A percentile compares a stretch with the other conserved stretches of the same genome.
phyloP scores from a whole-genome alignment of 2,888 invertebrate genomes.

The Priocnemis perturbator region DNA sequence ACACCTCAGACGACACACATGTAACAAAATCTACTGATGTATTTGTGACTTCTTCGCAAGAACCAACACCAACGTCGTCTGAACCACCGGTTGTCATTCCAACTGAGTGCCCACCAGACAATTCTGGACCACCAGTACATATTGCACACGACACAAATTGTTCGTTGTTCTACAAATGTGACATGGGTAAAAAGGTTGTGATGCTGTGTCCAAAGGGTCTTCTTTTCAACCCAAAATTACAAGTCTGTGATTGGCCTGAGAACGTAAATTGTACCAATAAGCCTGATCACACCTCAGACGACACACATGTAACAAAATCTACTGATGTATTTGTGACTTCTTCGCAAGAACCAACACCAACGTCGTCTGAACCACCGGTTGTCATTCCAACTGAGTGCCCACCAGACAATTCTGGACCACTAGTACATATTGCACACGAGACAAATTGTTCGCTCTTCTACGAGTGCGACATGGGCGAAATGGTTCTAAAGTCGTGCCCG shows the following conservation, averaged over 20 bases:
- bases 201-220: conserved; percentile 19
- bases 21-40: neutral
- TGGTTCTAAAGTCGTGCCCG: conserved; percentile 43
- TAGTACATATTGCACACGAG: conserved; percentile 36
- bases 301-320: conserved; percentile 24
- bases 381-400: neutral
- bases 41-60: neutral
- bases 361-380: too few species aligned
- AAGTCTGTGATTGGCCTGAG: conserved; percentile 29
- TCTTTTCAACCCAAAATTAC: conserved; percentile 42
- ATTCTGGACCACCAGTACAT: conserved; percentile 25
- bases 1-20: too few species aligned
- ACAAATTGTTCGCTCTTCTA: conserved; percentile 52
- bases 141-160: conserved; percentile 49
- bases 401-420: accelerated
- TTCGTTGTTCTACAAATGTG: conserved; percentile 52
- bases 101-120: conserved; percentile 33
- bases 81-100: neutral
- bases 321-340: neutral
- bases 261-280: conserved; percentile 43
- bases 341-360: neutral
- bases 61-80: neutral
- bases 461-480: conserved; percentile 42
- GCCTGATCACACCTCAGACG: conserved; percentile 26
- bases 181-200: conserved; percentile 34